A percentile compares a stretch with the other conserved stretches of the same genome.
Conservation (phyloP, 2,797 vertebrate species). For the Mareca strepera region DNA sequence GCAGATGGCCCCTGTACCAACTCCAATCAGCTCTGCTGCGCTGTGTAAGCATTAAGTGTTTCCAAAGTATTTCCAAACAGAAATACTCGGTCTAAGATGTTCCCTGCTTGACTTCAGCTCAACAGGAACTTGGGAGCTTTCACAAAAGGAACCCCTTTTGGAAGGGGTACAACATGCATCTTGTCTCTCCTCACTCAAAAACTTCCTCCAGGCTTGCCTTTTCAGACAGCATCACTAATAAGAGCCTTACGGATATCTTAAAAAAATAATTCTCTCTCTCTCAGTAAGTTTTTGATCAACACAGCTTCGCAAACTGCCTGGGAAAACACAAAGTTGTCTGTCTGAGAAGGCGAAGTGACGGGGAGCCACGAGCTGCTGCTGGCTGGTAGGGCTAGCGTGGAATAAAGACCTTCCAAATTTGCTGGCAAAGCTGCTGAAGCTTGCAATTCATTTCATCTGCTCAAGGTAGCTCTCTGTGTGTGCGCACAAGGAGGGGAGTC, state of each 20-base stretch:
- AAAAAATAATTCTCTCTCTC: neutral
- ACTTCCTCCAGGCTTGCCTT: neutral
- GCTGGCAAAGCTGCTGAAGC: constrained; percentile 15
- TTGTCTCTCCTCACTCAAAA: neutral
- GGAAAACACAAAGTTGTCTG: neutral
- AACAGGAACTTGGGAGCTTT: too few species aligned
- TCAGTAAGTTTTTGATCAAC: neutral
- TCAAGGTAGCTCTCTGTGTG: neutral
- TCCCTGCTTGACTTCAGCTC: neutral
- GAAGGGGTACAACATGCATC: neutral
- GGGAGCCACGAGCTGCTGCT: neutral
- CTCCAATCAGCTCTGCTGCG: neutral
- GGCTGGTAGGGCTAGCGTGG: neutral
- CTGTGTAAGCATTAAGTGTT: too few species aligned
- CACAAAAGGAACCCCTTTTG: neutral
- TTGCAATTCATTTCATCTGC: neutral
- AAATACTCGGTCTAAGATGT: neutral
- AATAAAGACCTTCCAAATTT: neutral
- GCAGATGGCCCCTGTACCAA: neutral
- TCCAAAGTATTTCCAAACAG: neutral
- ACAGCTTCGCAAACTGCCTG: neutral
- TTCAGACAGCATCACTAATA: neutral
- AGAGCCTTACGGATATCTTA: neutral
- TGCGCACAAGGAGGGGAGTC: neutral
- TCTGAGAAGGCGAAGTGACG: neutral